Conservation (phyloP, 2,888 invertebrate species). For the Hydrotaea diabolus region DNA sequence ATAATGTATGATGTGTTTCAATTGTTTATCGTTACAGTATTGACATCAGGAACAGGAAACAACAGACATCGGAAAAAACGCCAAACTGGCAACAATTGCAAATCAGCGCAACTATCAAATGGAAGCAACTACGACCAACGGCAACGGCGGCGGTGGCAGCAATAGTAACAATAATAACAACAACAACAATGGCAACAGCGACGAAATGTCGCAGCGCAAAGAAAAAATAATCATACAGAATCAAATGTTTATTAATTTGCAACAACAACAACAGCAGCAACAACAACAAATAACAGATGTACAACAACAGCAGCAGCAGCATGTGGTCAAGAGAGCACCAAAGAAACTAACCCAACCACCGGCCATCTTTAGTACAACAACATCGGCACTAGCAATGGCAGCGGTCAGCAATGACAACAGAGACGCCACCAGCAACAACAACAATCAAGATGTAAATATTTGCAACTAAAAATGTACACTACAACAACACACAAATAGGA, state of each 20-base stretch:
- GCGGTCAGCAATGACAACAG: conserved; percentile 55
- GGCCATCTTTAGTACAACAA: conserved; percentile 72
- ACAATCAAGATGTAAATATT: conserved; percentile 76
- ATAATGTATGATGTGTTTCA: background rate
- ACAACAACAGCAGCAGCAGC: conserved; percentile 79
- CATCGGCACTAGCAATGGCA: conserved; percentile 49
- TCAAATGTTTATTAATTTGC: conserved; percentile 78
- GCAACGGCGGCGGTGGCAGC: conserved; percentile 77
- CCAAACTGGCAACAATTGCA: conserved; percentile 79
- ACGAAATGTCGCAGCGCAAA: conserved; percentile 70
- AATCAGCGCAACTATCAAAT: conserved; percentile 80
- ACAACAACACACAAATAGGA: conserved; percentile 65
- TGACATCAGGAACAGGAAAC: conserved; percentile 81
- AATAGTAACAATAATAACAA: conserved; percentile 79
- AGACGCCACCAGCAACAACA: conserved; percentile 64
- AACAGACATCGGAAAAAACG: conserved; percentile 79
- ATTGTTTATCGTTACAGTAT: conserved; percentile 73
- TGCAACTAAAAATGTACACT: conserved; percentile 68
- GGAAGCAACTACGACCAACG: conserved; percentile 76
- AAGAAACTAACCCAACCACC: conserved; percentile 71
- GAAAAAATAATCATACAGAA: conserved; percentile 79
- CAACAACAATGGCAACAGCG: conserved; percentile 59
- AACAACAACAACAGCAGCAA: conserved; percentile 72
- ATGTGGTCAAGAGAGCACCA: conserved; percentile 73
- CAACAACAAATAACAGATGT: conserved; percentile 75